Conservation (phyloP, 2,113 vertebrate species). For the Cyanoderma ruficeps region DNA sequence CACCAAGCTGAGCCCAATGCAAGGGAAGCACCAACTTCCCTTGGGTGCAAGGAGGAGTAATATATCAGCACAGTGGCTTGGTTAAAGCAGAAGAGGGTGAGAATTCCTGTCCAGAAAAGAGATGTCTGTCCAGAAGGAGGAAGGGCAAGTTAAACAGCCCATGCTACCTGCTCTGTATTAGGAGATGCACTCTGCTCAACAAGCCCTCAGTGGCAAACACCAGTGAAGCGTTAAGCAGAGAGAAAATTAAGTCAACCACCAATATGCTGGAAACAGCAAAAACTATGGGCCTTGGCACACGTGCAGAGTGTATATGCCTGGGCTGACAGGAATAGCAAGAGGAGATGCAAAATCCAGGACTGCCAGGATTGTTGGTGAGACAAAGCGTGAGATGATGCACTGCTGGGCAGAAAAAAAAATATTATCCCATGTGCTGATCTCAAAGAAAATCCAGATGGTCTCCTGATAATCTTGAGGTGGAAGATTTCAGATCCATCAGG, state of each 20-base stretch:
- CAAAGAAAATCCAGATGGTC: background rate
- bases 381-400: background rate
- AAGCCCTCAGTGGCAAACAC: background rate
- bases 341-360: background rate
- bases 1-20: background rate
- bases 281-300: background rate
- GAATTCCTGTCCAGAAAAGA: background rate
- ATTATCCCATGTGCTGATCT: background rate
- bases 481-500: background rate
- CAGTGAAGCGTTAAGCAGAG: background rate
- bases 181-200: background rate
- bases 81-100: background rate
- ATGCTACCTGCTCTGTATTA: background rate
- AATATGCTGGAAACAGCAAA: background rate
- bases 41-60: background rate
- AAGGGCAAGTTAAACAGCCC: background rate
- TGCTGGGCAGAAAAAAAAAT: background rate
- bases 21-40: background rate
- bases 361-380: background rate
- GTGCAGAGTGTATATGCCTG: background rate
- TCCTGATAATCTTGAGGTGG: background rate
- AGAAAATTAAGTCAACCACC: background rate
- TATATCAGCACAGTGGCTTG: background rate
- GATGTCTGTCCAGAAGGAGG: background rate
- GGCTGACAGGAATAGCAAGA: background rate